These are phyloP conservation scores for Sesamia inferens DNA, from an alignment of 2,888 invertebrate species.

Conservation along the genomic window DNA sequence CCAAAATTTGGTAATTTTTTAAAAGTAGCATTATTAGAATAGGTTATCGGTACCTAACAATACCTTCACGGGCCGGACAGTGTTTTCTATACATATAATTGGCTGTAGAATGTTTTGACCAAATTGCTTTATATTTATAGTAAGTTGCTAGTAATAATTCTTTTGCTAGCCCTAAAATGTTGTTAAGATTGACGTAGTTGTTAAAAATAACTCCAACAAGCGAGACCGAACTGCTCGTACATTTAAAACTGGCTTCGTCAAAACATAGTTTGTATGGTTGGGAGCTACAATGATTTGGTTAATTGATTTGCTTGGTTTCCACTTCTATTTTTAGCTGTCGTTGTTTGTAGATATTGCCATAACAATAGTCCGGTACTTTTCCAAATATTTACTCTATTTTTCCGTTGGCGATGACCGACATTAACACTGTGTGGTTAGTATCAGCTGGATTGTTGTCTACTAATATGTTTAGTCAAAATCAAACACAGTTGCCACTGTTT, in stretches of 20 bases:
- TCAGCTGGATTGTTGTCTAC: neutral
- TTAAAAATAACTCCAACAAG: constrained; percentile 16
- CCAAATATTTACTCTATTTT: neutral
- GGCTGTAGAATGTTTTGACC: neutral
- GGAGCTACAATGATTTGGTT: neutral
- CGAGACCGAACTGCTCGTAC: neutral
- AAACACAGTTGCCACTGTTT: neutral
- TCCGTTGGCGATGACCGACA: neutral
- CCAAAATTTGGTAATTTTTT: no score
- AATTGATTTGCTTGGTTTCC: constrained; percentile 20
- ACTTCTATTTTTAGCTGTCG: neutral
- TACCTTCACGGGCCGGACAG: no score
- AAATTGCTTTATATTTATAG: neutral
- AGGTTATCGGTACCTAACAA: no score
- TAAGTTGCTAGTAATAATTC: neutral
- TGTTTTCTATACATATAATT: no score
- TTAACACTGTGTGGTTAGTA: neutral
- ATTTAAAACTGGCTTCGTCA: neutral
- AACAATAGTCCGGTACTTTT: constrained; percentile 3
- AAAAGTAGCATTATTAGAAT: no score
- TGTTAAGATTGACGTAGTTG: neutral
- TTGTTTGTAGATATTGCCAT: constrained; percentile 11
- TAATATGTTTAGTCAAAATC: neutral
- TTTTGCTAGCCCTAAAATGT: neutral
- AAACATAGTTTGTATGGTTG: constrained; percentile 1